Percentiles rank a stretch among this genome's conserved stretches.
These are phyloP conservation scores for Chaetodon trifasciatus DNA, from an alignment of 2,797 vertebrate genomes.

Conservation along the genomic window DNA sequence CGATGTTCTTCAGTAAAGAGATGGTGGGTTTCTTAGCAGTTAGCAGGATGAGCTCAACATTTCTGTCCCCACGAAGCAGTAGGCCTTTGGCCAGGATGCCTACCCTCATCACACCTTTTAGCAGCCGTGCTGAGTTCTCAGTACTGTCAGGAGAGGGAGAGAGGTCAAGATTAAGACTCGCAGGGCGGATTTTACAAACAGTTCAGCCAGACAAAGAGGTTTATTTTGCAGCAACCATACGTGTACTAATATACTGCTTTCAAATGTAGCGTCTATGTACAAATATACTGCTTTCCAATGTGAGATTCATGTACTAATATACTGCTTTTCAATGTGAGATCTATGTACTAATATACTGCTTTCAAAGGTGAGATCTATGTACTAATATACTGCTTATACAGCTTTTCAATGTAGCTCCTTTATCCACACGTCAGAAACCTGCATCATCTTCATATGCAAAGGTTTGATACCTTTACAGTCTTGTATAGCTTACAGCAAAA, in stretches of 20 bases:
- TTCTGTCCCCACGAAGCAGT: conserved; percentile 88
- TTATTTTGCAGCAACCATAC: neutral
- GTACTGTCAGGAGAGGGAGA: conserved; percentile 54
- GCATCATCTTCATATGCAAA: neutral
- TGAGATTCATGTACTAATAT: too few relatives aligned
- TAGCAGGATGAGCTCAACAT: conserved; percentile 88
- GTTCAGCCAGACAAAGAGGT: neutral
- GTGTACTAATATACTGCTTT: neutral
- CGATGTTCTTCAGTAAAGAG: conserved; percentile 81
- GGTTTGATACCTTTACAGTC: neutral
- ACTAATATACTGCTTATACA: neutral
- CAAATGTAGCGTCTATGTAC: neutral
- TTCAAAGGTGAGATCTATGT: neutral
- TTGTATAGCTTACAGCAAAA: neutral
- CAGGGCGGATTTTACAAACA: neutral
- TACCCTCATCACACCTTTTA: conserved; percentile 90
- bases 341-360: neutral
- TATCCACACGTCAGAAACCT: too few relatives aligned
- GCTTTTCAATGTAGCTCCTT: neutral
- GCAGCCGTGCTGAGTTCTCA: conserved; percentile 74
- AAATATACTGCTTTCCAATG: neutral
- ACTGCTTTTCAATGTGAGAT: too few relatives aligned
- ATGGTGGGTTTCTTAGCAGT: conserved; percentile 88
- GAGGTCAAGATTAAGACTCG: neutral
- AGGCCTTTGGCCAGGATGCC: conserved; percentile 91